phyloP scores from a whole-genome alignment of 2,797 vertebrate species.

The Anniella stebbinsi region DNA sequence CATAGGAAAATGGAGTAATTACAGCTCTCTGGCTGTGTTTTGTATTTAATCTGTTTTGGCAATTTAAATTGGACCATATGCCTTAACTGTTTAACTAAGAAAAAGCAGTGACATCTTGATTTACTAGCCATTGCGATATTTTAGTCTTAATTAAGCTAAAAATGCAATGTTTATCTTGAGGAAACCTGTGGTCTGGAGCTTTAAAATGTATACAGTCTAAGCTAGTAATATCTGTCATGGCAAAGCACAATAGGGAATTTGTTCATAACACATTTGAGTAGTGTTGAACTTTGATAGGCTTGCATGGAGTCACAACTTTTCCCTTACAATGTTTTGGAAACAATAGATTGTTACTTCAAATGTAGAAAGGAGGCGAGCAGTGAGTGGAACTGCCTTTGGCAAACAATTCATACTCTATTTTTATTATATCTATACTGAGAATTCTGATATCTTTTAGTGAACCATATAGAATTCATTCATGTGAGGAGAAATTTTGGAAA shows the following conservation, averaged over 20 bases:
- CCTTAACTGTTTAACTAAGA: conserved; percentile 42
- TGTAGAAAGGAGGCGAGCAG: neutral
- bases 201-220: neutral
- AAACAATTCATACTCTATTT: neutral
- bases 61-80: conserved; percentile 48
- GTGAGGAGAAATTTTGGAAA: conserved; percentile 15
- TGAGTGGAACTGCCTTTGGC: neutral
- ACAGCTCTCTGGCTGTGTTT: conserved; percentile 2
- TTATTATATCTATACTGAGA: neutral
- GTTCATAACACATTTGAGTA: neutral
- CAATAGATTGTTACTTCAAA: neutral
- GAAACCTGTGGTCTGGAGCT: neutral
- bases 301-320: too few relatives aligned
- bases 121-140: conserved; percentile 31
- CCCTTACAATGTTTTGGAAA: neutral
- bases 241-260: neutral
- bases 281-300: neutral
- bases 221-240: neutral
- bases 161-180: conserved; percentile 15
- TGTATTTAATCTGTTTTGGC: conserved; percentile 9
- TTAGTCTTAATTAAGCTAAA: conserved; percentile 11
- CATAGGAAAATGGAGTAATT: conserved; percentile 14
- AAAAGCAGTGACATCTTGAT: conserved; percentile 57
- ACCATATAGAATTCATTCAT: conserved; percentile 25
- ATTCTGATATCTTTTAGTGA: conserved; percentile 30